Conservation (phyloP, 2,888 invertebrate species). For the Petrolisthes cinctipes region DNA sequence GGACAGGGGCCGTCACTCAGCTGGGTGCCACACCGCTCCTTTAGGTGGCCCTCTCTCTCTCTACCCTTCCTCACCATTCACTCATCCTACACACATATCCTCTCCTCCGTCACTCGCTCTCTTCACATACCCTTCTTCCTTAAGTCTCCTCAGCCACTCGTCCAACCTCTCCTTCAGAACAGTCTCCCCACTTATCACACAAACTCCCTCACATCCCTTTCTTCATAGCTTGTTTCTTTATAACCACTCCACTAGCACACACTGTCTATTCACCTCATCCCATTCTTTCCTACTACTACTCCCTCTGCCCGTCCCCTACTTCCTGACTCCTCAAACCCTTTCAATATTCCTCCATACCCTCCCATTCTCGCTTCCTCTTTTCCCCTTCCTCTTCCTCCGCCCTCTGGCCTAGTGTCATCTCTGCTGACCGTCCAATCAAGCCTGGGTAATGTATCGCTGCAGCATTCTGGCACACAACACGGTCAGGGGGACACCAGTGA, state of each 20-base stretch:
- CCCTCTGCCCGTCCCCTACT: background rate
- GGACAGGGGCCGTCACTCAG: background rate
- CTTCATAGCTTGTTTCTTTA: background rate
- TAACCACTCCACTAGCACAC: background rate
- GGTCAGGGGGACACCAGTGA: background rate
- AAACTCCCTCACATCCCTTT: background rate
- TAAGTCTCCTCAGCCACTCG: background rate
- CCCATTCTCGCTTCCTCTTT: background rate
- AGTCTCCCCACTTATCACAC: background rate
- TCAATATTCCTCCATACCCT: background rate
- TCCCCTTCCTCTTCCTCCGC: background rate
- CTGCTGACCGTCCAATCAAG: constrained; percentile 11
- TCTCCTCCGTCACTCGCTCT: background rate
- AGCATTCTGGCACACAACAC: constrained; percentile 16
- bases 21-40: background rate
- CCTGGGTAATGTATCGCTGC: constrained; percentile 10
- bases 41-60: background rate
- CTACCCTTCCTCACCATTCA: background rate
- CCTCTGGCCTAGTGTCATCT: background rate
- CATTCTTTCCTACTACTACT: background rate
- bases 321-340: background rate
- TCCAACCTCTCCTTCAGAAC: background rate
- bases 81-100: background rate
- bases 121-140: background rate
- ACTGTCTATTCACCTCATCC: background rate